Evolutionary conservation across 1,140 invertebrate genomes (phyloP), one percentile per base, ranked within the genome.

Genomic region (Nasonia longicornis): DNA sequence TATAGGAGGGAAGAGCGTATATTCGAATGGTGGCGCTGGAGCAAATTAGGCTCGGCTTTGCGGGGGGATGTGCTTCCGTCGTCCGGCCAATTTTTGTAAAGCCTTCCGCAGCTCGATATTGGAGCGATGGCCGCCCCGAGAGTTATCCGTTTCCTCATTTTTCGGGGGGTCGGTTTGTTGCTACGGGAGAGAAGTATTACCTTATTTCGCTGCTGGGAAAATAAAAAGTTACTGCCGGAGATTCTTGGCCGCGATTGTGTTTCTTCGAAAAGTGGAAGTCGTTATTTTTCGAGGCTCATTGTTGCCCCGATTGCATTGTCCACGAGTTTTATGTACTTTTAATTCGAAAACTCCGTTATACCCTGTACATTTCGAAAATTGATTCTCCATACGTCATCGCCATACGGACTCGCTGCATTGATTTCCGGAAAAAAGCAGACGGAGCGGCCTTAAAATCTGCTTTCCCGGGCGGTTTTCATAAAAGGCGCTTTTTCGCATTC

Each of bases 401-500:
- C 10, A 48, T 14, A 12, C 45, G 45, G 14, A 48, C 14, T 12
- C 45, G 14, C 8, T 8, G 45, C 45, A 48, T 48, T 48, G 45
- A 48, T 48, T 52, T 52, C 48, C 4, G 16, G 48, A 52, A 20
- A 20, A 52, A 52, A 16, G 31, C 31, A 35, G 11, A 4, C 48
- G 48, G 48, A 52, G 16, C 52, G 52, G 20, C 69, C 16, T 71
- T 42, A 31, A 38, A 70, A 70, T 70, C 29, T 70, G 67, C 67
- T 38, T 70, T 38, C 31, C 31, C 20, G n/a, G n/a, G 26, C 29
- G 22, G 26, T 67, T 16, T 31, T 67, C 31, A 42, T 38, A 38
- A 58, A 38, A 42, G 35, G 20, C 69, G 69, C 11, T 71, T 71
- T 71, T 71, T 73, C 71, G 52, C 52, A 63, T 42, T 66, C 74